A percentile compares a stretch with the other conserved stretches of the same genome.
Evolutionary conservation across 64 coral and sea anemone genomes (phyloP).

Genomic region (Astreopora myriophthalma): DNA sequence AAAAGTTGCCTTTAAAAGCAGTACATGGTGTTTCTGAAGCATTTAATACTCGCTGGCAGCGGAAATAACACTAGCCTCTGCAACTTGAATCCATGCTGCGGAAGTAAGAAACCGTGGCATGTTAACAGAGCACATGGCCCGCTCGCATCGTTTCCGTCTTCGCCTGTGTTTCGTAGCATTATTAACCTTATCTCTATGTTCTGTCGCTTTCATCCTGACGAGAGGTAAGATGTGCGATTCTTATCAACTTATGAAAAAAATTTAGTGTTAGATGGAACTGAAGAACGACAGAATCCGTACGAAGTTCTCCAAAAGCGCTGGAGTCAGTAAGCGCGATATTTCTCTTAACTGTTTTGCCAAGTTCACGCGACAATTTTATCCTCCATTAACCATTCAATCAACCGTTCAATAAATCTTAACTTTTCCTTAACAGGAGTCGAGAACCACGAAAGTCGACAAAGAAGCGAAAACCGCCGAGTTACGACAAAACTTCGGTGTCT

Average conservation of each 20-base stretch:
- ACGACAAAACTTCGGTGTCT: background rate
- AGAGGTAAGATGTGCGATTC: constrained; percentile 23
- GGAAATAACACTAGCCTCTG: background rate
- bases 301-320: background rate
- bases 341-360: background rate
- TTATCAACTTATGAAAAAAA: background rate
- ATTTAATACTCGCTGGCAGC: background rate
- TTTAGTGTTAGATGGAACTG: background rate
- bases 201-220: constrained; percentile 37
- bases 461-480: background rate
- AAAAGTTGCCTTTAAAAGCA: background rate
- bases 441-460: background rate
- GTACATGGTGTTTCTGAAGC: background rate
- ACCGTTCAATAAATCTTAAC: background rate
- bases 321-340: background rate
- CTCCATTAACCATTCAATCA: constrained; percentile 25
- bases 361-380: background rate
- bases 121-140: constrained; percentile 25
- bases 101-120: background rate
- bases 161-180: constrained; percentile 39
- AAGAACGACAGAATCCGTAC: background rate
- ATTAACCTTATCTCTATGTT: constrained; percentile 1
- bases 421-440: background rate
- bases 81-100: background rate
- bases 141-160: constrained; percentile 28